phyloP scores from a whole-genome alignment of 2,888 invertebrate genomes.

The Dione vanillae region DNA sequence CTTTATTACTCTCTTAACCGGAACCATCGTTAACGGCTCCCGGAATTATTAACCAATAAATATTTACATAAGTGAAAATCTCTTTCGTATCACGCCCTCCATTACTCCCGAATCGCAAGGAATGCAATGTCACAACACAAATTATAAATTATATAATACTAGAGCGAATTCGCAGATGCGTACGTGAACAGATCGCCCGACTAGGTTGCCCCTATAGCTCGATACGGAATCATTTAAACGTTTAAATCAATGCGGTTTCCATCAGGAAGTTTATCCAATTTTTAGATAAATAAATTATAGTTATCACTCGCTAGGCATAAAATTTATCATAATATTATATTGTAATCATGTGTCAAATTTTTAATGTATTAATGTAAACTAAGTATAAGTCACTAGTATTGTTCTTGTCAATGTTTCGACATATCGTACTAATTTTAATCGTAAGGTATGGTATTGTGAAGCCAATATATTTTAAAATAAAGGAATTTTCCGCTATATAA shows the following conservation, averaged over 20 bases:
- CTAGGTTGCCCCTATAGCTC: constrained; percentile 83
- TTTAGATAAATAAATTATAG: constrained; percentile 61
- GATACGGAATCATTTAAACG: constrained; percentile 64
- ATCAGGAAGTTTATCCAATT: constrained; percentile 81
- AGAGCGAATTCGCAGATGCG: constrained; percentile 79
- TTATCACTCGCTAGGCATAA: constrained; percentile 38
- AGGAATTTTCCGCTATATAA: constrained; percentile 83
- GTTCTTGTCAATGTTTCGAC: constrained; percentile 82
- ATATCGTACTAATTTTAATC: constrained; percentile 79
- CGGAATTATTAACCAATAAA: constrained; percentile 78
- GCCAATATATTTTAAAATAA: constrained; percentile 84
- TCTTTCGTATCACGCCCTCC: constrained; percentile 76
- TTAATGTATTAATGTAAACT: constrained; percentile 69
- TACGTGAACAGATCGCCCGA: constrained; percentile 71
- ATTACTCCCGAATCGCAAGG: constrained; percentile 67
- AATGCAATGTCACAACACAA: constrained; percentile 77
- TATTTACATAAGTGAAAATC: constrained; percentile 74
- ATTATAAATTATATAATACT: constrained; percentile 39
- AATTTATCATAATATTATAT: constrained; percentile 65
- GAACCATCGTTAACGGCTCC: constrained; percentile 76
- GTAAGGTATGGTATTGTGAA: constrained; percentile 83
- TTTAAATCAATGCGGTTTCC: constrained; percentile 73
- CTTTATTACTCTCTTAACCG: constrained; percentile 66
- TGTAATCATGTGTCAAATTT: constrained; percentile 80
- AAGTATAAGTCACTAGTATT: constrained; percentile 74